phyloP scores from a whole-genome alignment of 2,888 invertebrate species.

The Auanema sp. region DNA sequence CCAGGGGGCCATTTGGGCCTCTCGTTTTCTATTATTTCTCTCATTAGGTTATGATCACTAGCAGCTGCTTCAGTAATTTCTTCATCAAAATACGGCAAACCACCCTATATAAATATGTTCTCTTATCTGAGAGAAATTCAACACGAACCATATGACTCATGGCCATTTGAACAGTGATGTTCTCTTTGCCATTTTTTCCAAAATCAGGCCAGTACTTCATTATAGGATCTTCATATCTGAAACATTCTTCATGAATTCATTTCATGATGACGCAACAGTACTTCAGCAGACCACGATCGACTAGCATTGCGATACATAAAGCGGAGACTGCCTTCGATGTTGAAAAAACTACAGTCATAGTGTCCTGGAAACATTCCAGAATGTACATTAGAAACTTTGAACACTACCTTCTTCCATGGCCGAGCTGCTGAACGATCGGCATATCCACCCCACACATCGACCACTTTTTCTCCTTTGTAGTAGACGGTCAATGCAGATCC shows the following conservation, averaged over 20 bases:
- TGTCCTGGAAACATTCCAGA: constrained; percentile 28
- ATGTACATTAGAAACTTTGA: constrained; percentile 11
- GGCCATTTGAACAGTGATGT: constrained; percentile 49
- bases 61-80: constrained; percentile 46
- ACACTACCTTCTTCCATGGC: constrained; percentile 48
- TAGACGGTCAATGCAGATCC: constrained; percentile 65
- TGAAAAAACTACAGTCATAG: constrained; percentile 48
- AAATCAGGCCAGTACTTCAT: constrained; percentile 52
- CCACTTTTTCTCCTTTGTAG: constrained; percentile 61
- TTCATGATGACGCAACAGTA: constrained; percentile 51
- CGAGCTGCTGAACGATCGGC: constrained; percentile 51
- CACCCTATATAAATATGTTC: constrained; percentile 27
- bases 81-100: constrained; percentile 44
- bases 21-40: constrained; percentile 38
- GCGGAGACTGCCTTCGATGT: constrained; percentile 56
- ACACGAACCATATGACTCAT: constrained; percentile 42
- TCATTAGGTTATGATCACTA: constrained; percentile 34
- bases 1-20: constrained; percentile 48
- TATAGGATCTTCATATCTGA: constrained; percentile 46
- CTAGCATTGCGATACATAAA: constrained; percentile 60
- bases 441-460: constrained; percentile 67
- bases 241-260: not conserved
- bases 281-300: constrained; percentile 64
- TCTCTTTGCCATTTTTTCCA: constrained; percentile 44
- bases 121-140: not conserved